Evolutionary conservation across 2,113 vertebrate species (phyloP).

Genomic region (Rallus limicola): DNA sequence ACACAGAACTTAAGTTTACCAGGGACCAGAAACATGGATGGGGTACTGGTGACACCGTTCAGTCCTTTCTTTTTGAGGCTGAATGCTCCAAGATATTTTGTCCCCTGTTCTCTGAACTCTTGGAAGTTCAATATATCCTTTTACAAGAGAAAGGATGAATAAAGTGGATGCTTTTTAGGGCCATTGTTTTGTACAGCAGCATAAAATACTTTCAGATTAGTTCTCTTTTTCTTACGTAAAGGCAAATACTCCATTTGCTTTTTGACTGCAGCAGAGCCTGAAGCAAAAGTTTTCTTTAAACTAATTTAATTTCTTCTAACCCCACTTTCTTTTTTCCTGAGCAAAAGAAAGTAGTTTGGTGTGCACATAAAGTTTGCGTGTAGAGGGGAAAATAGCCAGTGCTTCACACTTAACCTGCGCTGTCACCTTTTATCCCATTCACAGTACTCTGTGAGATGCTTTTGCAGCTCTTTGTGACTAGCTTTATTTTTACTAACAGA

Average conservation of each 20-base stretch:
- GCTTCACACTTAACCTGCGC: not conserved
- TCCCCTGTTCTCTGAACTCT: not conserved
- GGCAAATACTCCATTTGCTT: accelerated
- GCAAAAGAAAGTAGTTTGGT: not conserved
- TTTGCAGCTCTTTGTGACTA: not conserved
- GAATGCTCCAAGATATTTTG: not conserved
- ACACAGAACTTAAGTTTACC: not conserved
- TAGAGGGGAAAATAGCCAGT: not conserved
- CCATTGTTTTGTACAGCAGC: not conserved
- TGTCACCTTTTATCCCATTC: not conserved
- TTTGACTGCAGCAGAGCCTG: not conserved
- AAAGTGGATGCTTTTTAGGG: not conserved
- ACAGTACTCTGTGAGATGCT: not conserved
- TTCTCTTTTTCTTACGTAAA: not conserved
- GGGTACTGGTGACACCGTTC: not conserved
- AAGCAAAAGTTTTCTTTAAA: not conserved
- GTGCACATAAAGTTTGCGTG: not conserved
- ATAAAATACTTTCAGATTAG: not conserved
- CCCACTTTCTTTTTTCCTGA: not conserved
- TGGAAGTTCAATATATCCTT: not conserved
- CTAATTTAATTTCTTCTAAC: not conserved
- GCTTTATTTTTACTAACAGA: not conserved
- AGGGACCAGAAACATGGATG: not conserved
- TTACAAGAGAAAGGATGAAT: not conserved
- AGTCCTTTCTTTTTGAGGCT: not conserved